Conservation (phyloP, 2,113 vertebrate genomes). For the Mustelus asterias region DNA sequence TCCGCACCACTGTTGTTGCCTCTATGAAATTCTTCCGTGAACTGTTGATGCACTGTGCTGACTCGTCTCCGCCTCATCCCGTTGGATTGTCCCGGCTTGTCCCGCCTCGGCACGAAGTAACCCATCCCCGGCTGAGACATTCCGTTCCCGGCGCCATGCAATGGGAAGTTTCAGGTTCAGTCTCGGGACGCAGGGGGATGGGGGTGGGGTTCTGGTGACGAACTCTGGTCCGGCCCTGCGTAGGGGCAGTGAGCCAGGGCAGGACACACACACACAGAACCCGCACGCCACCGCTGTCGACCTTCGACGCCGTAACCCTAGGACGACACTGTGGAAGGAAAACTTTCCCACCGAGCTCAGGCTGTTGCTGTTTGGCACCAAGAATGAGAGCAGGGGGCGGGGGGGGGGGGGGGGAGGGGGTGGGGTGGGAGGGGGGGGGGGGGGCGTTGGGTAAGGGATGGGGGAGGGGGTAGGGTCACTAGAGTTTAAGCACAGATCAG, state of each 20-base stretch:
- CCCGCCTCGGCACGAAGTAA: neutral
- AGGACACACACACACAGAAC: neutral
- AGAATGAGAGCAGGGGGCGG: neutral
- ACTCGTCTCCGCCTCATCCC: neutral
- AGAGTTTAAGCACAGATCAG: neutral
- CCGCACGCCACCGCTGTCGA: too few relatives aligned
- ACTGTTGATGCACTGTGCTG: neutral
- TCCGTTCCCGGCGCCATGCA: neutral
- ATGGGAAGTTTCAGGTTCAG: neutral
- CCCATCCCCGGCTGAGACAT: neutral
- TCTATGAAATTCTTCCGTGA: neutral
- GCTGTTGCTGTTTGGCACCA: neutral
- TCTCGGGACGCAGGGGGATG: neutral
- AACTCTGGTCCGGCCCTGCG: too few relatives aligned
- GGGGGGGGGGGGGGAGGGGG: neutral
- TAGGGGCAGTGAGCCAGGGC: neutral
- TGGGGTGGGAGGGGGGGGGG: too few relatives aligned
- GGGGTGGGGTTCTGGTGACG: too few relatives aligned
- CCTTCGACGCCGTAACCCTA: neutral
- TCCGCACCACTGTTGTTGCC: neutral
- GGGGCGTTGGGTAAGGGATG: neutral
- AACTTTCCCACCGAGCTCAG: neutral
- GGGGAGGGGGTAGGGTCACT: neutral
- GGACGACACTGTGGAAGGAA: neutral
- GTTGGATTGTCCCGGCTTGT: neutral